These are phyloP conservation scores for Drosophila trichaetosa DNA, from an alignment of 2,888 invertebrate genomes.

Conservation along the genomic window DNA sequence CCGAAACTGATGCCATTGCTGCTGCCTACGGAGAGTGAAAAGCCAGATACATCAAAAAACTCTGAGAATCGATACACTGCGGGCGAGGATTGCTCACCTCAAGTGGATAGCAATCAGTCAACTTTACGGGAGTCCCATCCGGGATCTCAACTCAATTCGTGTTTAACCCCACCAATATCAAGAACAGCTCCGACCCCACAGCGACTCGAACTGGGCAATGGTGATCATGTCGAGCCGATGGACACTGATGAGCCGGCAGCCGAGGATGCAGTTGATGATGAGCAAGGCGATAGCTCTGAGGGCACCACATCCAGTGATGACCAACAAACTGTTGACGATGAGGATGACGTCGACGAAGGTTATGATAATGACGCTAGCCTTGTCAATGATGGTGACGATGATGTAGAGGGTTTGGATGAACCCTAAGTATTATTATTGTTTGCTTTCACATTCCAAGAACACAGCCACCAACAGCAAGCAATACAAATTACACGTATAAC, in stretches of 20 bases:
- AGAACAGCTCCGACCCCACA: not conserved
- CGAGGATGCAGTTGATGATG: conserved; percentile 14
- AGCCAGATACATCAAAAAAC: not conserved
- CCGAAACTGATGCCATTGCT: conserved; percentile 71
- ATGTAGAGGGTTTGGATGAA: conserved; percentile 3
- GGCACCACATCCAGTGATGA: conserved; percentile 25
- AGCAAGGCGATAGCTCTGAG: conserved; percentile 35
- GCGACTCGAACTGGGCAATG: conserved; percentile 62
- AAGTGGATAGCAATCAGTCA: conserved; percentile 3
- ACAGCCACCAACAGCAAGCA: conserved; percentile 7
- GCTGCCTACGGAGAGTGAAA: conserved; percentile 23
- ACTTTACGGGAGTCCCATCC: not conserved
- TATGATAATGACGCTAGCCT: not conserved
- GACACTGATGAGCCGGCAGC: conserved; percentile 17
- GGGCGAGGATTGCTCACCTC: conserved; percentile 46
- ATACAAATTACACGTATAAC: conserved; percentile 1
- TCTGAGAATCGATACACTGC: conserved; percentile 37
- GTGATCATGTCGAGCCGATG: conserved; percentile 51
- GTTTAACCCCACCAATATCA: not conserved
- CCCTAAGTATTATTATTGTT: conserved; percentile 21
- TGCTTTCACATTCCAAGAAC: conserved; percentile 18
- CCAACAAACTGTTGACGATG: conserved; percentile 15
- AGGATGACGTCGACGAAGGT: conserved; percentile 24
- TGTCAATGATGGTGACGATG: conserved; percentile 1
- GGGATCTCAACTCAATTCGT: not conserved